phyloP scores from a whole-genome alignment of 2,888 invertebrate genomes.

The Ornithoptera alexandrae region DNA sequence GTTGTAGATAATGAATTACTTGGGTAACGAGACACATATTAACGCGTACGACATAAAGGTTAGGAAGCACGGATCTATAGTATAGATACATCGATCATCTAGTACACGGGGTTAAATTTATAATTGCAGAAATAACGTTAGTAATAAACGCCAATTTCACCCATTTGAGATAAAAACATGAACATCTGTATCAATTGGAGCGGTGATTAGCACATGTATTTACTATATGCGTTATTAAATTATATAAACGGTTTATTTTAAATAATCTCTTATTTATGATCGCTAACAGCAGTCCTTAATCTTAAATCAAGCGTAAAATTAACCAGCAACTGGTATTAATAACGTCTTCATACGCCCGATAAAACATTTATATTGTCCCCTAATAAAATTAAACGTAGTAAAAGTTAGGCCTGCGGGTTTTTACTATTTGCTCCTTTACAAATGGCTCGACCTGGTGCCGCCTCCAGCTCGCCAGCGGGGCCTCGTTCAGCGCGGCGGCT shows the following conservation, averaged over 20 bases:
- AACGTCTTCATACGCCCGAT: constrained; percentile 29
- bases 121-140: too few species aligned
- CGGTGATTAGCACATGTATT: background rate
- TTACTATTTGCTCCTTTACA: constrained; percentile 30
- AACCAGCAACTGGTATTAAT: constrained; percentile 25
- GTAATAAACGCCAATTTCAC: too few species aligned
- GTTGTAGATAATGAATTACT: too few species aligned
- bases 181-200: background rate
- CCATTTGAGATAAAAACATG: background rate
- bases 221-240: background rate
- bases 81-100: too few species aligned
- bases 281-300: constrained; percentile 18
- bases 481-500: constrained; percentile 40
- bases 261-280: constrained; percentile 17
- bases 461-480: constrained; percentile 34
- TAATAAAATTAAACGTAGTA: constrained; percentile 37
- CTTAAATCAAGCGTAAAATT: constrained; percentile 24
- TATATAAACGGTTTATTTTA: constrained; percentile 6
- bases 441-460: constrained; percentile 38
- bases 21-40: too few species aligned
- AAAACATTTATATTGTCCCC: constrained; percentile 29
- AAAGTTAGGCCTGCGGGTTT: constrained; percentile 29
- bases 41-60: too few species aligned
- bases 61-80: too few species aligned
- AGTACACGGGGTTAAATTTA: too few species aligned